These are phyloP conservation scores for Drosophila yooni DNA, from an alignment of 2,888 invertebrate species.

Conservation along the genomic window DNA sequence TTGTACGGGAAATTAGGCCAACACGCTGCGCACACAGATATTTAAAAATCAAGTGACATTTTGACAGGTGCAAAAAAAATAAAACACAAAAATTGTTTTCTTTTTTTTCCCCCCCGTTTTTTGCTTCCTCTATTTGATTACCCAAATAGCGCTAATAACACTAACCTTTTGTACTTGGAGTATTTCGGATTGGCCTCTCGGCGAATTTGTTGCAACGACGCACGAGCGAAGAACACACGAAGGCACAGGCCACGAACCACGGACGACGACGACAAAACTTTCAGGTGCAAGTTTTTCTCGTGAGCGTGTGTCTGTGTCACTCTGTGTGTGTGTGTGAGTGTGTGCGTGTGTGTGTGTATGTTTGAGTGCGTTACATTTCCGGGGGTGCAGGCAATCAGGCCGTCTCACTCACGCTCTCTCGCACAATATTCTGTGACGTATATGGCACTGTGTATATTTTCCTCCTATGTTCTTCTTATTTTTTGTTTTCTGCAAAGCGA, in stretches of 20 bases:
- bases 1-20: constrained; percentile 64
- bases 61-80: constrained; percentile 63
- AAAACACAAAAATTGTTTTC: constrained; percentile 4
- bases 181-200: constrained; percentile 53
- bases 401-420: constrained; percentile 63
- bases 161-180: constrained; percentile 57
- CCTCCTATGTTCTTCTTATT: constrained; percentile 14
- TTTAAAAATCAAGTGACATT: constrained; percentile 49
- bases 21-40: constrained; percentile 51
- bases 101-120: background rate
- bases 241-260: constrained; percentile 37
- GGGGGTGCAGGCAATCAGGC: constrained; percentile 72
- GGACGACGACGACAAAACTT: constrained; percentile 58
- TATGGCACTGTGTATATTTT: constrained; percentile 61
- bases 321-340: constrained; percentile 36
- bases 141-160: constrained; percentile 48
- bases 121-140: background rate
- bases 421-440: constrained; percentile 67
- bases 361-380: constrained; percentile 75
- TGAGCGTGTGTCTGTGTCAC: constrained; percentile 36
- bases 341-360: constrained; percentile 36
- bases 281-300: constrained; percentile 78
- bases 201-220: constrained; percentile 47
- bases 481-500: constrained; percentile 57
- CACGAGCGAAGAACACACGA: constrained; percentile 56